Base-by-base conservation (phyloP, 2,113 vertebrate genomes). In the Caretta caretta region DNA sequence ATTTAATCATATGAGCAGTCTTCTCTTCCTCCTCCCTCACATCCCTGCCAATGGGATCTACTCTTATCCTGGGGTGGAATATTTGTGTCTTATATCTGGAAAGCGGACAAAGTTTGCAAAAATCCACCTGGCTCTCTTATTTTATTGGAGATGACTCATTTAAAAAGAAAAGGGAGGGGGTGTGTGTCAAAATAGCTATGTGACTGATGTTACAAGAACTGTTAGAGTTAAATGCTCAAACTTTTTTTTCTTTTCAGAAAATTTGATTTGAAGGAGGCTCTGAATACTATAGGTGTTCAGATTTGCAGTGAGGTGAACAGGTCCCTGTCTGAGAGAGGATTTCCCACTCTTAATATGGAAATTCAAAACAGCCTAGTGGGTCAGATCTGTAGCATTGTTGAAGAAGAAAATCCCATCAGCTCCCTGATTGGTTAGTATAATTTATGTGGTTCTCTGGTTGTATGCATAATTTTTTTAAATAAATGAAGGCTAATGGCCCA, bases 371-470 rank as follows among this genome's bases (percentile, higher is more conserved):
- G 98, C 35, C 98, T 99, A 27, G 57, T 98, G 29, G 99, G 99
- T 83, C 99, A 99, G 90, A 99, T 99, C 0, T 95, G 98, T 97
- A 99, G 97, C 95, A 97, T 99, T 38, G 96, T 97, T 80, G 98
- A 99, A 50, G 98, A 99, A 94, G 98, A 98, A 90, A 99, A 99
- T 96, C 98, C 99, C 17, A 95, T 99, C 92, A 97, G 97, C 94
- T 98, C 97, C 76, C 98, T 99, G 94, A 99, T 99, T 92, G 99
- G 99, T 99, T 97, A 98, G 99, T 97, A 87, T 93, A 14, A 90
- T 49, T 11, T 54, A 48, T 42, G 0, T 42, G 38, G 62, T 29
- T 83, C 6, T 84, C 11, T n/a, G 69, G 4, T 5, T 83, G 16
- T 76, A 29, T 81, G 16, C 83, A 27, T 85, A 51, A 76, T 35